These are phyloP conservation scores for Sphaeridia pumilis DNA, from an alignment of 2,888 invertebrate genomes.

Conservation along the genomic window DNA sequence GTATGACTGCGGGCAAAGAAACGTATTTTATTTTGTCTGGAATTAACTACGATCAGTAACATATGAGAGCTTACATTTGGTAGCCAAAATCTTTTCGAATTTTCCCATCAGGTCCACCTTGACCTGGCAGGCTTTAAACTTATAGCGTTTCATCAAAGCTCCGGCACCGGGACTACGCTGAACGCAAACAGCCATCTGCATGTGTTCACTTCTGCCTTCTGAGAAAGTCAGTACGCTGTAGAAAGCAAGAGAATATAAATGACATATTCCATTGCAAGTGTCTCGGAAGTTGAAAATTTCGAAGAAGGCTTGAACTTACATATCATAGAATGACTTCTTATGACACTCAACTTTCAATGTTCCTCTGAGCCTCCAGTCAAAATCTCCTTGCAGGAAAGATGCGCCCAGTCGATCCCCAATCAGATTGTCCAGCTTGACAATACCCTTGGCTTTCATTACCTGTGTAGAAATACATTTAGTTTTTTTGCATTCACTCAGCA, in stretches of 20 bases:
- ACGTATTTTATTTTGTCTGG: no score
- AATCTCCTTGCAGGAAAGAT: neutral
- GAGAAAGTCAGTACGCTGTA: slow-evolving; percentile 2
- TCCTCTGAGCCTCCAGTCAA: slow-evolving; percentile 6
- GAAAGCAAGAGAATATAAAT: neutral
- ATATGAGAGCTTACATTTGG: slow-evolving; percentile 5
- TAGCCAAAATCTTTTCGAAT: neutral
- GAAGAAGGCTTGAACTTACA: slow-evolving; percentile 4
- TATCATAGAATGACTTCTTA: neutral
- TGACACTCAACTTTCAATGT: slow-evolving; percentile 1
- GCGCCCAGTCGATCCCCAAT: neutral
- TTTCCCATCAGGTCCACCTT: slow-evolving; percentile 4
- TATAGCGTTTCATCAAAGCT: neutral
- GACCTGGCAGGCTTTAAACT: neutral
- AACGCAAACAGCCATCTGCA: slow-evolving; percentile 9
- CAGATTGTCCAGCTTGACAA: neutral
- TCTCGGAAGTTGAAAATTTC: no score
- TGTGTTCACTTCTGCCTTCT: neutral
- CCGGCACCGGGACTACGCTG: neutral
- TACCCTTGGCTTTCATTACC: neutral
- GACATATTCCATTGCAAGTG: no score
- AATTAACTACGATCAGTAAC: no score
- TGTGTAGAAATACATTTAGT: no score
- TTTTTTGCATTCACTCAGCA: no score
- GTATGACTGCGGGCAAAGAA: neutral